phyloP scores from a whole-genome alignment of 2,797 vertebrate species.

The Myotis myotis region DNA sequence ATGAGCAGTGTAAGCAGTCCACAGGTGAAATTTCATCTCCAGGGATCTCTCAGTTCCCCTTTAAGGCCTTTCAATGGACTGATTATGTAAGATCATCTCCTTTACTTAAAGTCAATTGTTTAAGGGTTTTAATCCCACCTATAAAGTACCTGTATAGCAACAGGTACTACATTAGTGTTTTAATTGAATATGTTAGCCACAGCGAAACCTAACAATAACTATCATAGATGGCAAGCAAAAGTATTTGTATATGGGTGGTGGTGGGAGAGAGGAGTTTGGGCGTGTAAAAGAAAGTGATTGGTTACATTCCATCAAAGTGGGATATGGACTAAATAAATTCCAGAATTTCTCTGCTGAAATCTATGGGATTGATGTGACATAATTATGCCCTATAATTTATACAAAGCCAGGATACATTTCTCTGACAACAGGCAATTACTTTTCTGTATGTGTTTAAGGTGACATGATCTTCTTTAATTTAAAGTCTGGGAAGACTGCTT shows the following conservation, averaged over 20 bases:
- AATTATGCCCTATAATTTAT: slow-evolving; percentile 30
- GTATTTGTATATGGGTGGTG: neutral
- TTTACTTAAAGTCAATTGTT: neutral
- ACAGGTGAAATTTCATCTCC: neutral
- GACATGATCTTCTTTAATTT: slow-evolving; percentile 42
- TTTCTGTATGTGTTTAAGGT: slow-evolving; percentile 52
- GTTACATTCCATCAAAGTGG: neutral
- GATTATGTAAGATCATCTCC: neutral
- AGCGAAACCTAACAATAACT: neutral
- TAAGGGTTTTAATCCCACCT: neutral
- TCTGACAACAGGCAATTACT: slow-evolving; percentile 64
- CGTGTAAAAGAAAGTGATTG: neutral
- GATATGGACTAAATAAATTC: neutral
- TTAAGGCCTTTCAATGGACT: neutral
- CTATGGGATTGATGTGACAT: slow-evolving; percentile 33
- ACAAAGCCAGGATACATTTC: slow-evolving; percentile 38
- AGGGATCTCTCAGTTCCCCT: neutral
- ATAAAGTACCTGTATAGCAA: neutral
- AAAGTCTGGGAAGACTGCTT: slow-evolving; percentile 53
- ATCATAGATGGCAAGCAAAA: neutral
- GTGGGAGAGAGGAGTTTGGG: neutral
- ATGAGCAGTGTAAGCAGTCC: neutral
- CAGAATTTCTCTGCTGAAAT: slow-evolving; percentile 20
- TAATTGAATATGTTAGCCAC: neutral
- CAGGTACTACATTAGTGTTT: neutral